phyloP scores from a whole-genome alignment of 1,140 invertebrate species.

The Drosophila saltans region DNA sequence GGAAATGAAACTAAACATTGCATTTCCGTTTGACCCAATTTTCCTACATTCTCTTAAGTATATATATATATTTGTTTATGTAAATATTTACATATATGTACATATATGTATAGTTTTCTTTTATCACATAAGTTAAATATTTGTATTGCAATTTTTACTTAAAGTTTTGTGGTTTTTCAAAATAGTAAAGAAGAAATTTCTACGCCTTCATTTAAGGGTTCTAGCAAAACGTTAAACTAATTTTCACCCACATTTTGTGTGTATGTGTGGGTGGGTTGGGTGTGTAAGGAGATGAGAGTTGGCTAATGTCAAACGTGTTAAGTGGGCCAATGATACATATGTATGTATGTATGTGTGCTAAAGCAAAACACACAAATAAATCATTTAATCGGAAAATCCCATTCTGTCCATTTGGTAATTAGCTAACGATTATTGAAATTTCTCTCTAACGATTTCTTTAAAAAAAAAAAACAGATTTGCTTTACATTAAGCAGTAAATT shows the following conservation, averaged over 20 bases:
- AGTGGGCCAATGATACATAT: background rate
- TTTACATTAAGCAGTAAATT: background rate
- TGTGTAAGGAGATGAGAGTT: background rate
- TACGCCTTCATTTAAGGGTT: background rate
- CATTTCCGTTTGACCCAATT: constrained; percentile 15
- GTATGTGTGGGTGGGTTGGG: background rate
- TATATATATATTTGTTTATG: no score
- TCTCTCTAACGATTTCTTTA: no score
- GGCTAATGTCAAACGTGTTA: constrained; percentile 11
- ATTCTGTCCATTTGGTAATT: background rate
- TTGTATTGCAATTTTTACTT: background rate
- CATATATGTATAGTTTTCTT: no score
- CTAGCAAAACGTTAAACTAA: background rate
- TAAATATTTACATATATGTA: no score
- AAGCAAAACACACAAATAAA: constrained; percentile 6
- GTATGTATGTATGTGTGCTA: no score
- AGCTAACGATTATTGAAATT: constrained; percentile 2
- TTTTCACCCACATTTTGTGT: background rate
- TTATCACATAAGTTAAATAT: background rate
- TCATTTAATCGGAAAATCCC: background rate
- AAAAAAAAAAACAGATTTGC: no score
- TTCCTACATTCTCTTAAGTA: background rate
- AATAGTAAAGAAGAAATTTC: background rate
- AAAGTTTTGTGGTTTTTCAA: background rate
- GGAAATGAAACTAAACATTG: background rate